Evolutionary conservation across 1,140 invertebrate species (phyloP), one percentile per base, ranked within the genome.

Genomic region (Lucilia sericata): DNA sequence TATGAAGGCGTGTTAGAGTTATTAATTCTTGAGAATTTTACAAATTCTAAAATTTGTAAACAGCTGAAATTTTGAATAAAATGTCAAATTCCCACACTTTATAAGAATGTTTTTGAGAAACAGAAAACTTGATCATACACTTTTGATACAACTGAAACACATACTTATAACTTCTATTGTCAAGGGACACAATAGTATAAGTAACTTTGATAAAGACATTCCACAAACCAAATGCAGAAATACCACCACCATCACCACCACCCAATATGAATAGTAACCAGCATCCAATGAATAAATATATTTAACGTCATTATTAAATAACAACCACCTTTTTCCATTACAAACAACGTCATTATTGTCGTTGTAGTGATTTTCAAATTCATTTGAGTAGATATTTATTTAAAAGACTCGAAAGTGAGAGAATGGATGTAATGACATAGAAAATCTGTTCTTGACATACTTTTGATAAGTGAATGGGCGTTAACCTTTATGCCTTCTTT

Each of bases 381-480:
- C 13, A 60, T 17, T 60, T 60, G 55, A 60, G n/a, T 60, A n/a
- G n/a, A 21, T 70, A 19, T 70, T 19, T 19, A 70, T 21, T 17
- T 19, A 17, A 7, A 9, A n/a, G 5, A n/a, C 13, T 65, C 5
- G 4, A 0, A 25, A 5, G 19, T 7, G 5, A 70, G n/a, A 70
- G 19, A 70, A 21, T 70, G 19, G 76, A 80, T 80, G 76, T 80
- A 80, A 80, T 80, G 76, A 80, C 47, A 51, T 49, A 80, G 76
- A 80, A 80, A 80, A 80, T 80, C 76, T 80, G 76, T 80, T 80
- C 76, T 80, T 80, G 76, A 80, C 76, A 80, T 80, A 80, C 76
- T 80, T 80, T 80, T 80, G 76, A 80, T 80, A 80, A 80, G 76
- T 80, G 76, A 80, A 80, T 80, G 76, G 76, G 76, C 76, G 76